Percentiles rank a stretch among this genome's conserved stretches.
phyloP scores from a whole-genome alignment of 1,140 invertebrate species.

The Neotoxoptera formosana region DNA sequence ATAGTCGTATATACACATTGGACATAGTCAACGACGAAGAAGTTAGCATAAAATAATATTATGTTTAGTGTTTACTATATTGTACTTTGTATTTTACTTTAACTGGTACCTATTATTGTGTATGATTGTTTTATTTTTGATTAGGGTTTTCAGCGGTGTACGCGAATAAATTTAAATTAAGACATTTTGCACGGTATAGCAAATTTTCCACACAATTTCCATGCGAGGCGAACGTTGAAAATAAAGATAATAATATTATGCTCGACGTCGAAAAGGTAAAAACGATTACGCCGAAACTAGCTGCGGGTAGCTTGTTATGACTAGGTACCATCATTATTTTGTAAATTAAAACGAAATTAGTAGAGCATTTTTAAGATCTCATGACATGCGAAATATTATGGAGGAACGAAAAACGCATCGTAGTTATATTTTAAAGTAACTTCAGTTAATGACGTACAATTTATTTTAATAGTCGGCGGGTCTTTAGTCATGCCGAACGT shows the following conservation, averaged over 20 bases:
- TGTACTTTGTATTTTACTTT: neutral
- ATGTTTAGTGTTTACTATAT: neutral
- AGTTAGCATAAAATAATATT: neutral
- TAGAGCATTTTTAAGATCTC: neutral
- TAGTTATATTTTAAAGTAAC: neutral
- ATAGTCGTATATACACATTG: neutral
- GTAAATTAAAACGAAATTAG: neutral
- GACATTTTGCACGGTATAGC: neutral
- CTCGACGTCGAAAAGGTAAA: neutral
- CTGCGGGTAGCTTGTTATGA: neutral
- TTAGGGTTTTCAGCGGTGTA: neutral
- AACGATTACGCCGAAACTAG: neutral
- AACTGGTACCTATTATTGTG: no score
- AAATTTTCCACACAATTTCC: neutral
- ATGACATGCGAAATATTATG: neutral
- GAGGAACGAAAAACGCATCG: neutral
- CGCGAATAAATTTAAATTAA: neutral
- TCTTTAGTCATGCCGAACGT: neutral
- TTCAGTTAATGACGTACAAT: conserved; percentile 8
- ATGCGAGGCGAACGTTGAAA: neutral
- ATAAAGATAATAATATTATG: neutral
- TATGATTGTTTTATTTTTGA: neutral
- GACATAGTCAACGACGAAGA: no score
- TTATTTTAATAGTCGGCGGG: neutral
- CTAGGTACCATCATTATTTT: neutral